Evolutionary conservation across 2,888 invertebrate genomes (phyloP), one percentile per base, ranked within the genome.

Genomic region (Drosophila austrosaltans): DNA sequence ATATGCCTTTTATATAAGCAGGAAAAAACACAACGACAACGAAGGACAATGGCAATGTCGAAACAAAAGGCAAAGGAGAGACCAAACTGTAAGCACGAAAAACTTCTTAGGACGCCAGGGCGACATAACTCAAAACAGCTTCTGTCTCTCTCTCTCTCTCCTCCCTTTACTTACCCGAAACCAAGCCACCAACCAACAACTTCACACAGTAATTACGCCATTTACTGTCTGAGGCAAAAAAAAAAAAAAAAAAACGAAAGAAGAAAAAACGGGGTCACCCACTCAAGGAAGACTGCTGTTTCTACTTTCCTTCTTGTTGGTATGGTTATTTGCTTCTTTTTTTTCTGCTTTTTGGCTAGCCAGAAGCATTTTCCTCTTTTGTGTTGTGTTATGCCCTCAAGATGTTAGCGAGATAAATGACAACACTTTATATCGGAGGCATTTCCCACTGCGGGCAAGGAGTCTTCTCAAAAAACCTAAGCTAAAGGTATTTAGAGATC

Each of bases 161-260:
- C 44, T 57, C 42, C 64, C 10, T 32, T 16, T 54, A 40, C 58
- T 36, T 22, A 48, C 8, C 36, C 36, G 8, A 36, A 36, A 36
- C 65, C 66, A 16, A 20, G 12, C 48, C 10, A 36, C 40, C 10
- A 42, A 42, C 67, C 58, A 79, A 75, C 68, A 86, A 69, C 77
- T 87, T 87, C 85, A 79, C 87, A 82, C 87, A 88, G 87, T 85
- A 85, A 89, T 85, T 85, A 85, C 89, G 84, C 82, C 89, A 87
- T 85, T 85, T 89, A 89, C 87, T 87, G 89, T 82, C 82, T 76
- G 30, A 66, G 62, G 48, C 25, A 25, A 8, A 25, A 25, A 48
- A 25, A 25, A 8, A 25, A 25, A 48, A 25, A 48, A 25, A 12
- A 10, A 10, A 48, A 48, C 8, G 20, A 8, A 22, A 22, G 22